Percentiles rank a stretch among this genome's conserved stretches.
Evolutionary conservation across 2,888 invertebrate genomes (phyloP).

Genomic region (Limulus polyphemus): DNA sequence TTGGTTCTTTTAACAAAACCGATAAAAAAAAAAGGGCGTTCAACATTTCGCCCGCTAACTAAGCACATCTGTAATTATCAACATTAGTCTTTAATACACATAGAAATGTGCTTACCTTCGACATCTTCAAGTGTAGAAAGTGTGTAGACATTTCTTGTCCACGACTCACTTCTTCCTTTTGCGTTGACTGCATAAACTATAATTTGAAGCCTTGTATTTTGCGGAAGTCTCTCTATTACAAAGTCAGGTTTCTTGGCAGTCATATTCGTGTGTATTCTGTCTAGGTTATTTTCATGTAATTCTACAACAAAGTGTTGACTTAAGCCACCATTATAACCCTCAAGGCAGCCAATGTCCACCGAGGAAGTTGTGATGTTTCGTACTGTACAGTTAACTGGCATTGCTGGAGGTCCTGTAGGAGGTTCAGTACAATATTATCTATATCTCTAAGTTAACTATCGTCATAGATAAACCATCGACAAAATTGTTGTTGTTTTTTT

Average conservation of each 20-base stretch:
- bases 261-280: constrained; percentile 18
- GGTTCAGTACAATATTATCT: not conserved
- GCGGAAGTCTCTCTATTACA: constrained; percentile 19
- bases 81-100: too few relatives aligned
- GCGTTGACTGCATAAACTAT: constrained; percentile 26
- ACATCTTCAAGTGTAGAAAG: too few relatives aligned
- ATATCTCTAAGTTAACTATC: too few relatives aligned
- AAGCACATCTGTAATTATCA: too few relatives aligned
- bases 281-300: constrained; percentile 37
- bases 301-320: constrained; percentile 74
- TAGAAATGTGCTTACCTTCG: too few relatives aligned
- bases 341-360: constrained; percentile 68
- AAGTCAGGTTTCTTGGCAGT: constrained; percentile 23
- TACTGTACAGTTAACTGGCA: constrained; percentile 71
- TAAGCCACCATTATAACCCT: constrained; percentile 78
- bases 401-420: constrained; percentile 67
- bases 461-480: too few relatives aligned
- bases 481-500: too few relatives aligned
- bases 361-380: constrained; percentile 75
- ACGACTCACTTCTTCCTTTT: constrained; percentile 23
- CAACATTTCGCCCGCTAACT: too few relatives aligned
- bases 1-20: too few relatives aligned
- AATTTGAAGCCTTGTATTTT: constrained; percentile 23
- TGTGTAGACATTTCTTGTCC: too few relatives aligned
- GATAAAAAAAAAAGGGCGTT: too few relatives aligned